Evolutionary conservation across 2,888 invertebrate species (phyloP).

Genomic region (Deilephila porcellus): DNA sequence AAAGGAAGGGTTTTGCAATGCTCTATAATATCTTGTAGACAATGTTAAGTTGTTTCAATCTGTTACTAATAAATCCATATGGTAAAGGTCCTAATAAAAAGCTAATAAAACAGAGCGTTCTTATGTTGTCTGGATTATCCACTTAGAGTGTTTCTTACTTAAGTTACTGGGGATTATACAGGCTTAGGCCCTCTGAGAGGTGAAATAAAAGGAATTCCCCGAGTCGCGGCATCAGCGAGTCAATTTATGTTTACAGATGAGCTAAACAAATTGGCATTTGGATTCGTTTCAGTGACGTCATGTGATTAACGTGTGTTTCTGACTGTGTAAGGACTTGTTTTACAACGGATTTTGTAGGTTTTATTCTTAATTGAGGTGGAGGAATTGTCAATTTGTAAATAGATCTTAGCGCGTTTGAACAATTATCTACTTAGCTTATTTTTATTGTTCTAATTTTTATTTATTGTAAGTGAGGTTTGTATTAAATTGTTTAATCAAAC

Average conservation of each 20-base stretch:
- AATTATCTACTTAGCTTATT: no score
- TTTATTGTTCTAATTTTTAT: no score
- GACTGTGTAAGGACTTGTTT: no score
- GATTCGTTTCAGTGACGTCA: not conserved
- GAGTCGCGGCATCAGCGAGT: slow-evolving; percentile 7
- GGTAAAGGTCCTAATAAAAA: not conserved
- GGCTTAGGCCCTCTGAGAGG: slow-evolving; percentile 8
- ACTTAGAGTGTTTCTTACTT: not conserved
- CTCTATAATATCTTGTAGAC: no score
- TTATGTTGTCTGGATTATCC: not conserved
- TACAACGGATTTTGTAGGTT: no score
- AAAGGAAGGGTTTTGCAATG: no score
- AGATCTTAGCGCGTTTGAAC: no score
- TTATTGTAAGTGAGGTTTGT: no score
- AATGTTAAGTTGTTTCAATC: no score
- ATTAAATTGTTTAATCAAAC: no score
- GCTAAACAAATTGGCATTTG: not conserved
- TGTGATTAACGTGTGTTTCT: not conserved
- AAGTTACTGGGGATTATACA: slow-evolving; percentile 10
- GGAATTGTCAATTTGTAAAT: no score
- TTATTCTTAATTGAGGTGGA: no score
- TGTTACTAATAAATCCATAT: not conserved
- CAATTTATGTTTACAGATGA: slow-evolving; percentile 10
- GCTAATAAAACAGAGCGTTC: slow-evolving; percentile 1
- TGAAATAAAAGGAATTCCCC: slow-evolving; percentile 19